Evolutionary conservation across 2,113 vertebrate species (phyloP).

Genomic region (Paratilapia polleni): DNA sequence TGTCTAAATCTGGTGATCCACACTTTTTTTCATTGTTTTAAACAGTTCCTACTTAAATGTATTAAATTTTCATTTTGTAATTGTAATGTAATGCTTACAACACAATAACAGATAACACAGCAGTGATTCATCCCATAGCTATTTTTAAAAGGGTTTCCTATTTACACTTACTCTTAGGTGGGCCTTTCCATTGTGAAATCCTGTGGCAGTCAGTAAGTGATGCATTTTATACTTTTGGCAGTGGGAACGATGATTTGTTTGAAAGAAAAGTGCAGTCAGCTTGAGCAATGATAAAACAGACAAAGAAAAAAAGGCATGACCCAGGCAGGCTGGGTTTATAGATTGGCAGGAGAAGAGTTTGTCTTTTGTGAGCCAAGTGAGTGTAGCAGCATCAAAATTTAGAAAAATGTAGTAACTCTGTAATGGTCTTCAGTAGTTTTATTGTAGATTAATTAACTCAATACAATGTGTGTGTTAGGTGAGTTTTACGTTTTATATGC

Average conservation of each 20-base stretch:
- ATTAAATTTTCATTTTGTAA: neutral
- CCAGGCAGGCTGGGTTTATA: slow-evolving; percentile 9
- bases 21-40: neutral
- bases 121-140: neutral
- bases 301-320: slow-evolving; percentile 16
- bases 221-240: slow-evolving; percentile 39
- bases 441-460: neutral
- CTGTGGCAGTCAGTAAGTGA: slow-evolving; percentile 8
- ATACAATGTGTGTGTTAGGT: neutral
- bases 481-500: neutral
- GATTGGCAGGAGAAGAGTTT: slow-evolving; percentile 20
- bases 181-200: slow-evolving; percentile 16
- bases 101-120: neutral
- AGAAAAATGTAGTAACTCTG: neutral
- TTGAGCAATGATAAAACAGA: neutral
- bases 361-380: neutral
- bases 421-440: neutral
- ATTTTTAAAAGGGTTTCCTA: neutral
- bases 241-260: slow-evolving; percentile 17
- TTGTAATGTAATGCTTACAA: neutral
- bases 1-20: neutral
- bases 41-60: neutral
- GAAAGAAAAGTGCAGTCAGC: neutral
- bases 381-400: neutral
- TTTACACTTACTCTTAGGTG: slow-evolving; percentile 28